A percentile compares a stretch with the other conserved stretches of the same genome.
Evolutionary conservation across 2,888 invertebrate genomes (phyloP).

Genomic region (Ectobius pallidus): DNA sequence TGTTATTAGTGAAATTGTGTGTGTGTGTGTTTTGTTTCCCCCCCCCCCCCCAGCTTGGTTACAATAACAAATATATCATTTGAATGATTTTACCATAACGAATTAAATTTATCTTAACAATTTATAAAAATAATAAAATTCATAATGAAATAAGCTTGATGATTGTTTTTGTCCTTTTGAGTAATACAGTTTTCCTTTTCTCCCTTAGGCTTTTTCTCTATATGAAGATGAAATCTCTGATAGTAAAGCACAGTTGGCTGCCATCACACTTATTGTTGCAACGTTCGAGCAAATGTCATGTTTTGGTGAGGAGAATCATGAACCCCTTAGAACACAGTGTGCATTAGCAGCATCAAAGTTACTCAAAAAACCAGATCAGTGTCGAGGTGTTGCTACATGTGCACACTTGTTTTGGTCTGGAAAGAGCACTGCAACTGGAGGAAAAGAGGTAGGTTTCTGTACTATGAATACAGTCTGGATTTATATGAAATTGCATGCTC

Average conservation of each 20-base stretch:
- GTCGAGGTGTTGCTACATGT: conserved; percentile 90
- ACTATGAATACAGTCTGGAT: no score
- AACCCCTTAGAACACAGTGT: conserved; percentile 94
- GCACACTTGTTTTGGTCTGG: conserved; percentile 96
- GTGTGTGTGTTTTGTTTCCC: no score
- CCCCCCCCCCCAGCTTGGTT: no score
- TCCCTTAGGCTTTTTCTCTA: conserved; percentile 93
- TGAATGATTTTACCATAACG: no score
- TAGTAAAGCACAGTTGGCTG: conserved; percentile 94
- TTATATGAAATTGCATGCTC: no score
- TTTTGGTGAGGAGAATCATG: conserved; percentile 95
- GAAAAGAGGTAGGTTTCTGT: conserved; percentile 55
- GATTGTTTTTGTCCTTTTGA: background rate
- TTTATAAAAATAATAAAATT: no score
- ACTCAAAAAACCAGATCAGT: conserved; percentile 98
- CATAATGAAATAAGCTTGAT: background rate
- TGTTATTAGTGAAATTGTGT: no score
- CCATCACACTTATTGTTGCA: conserved; percentile 93
- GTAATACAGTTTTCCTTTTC: background rate
- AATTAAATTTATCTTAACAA: no score
- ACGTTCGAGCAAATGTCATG: conserved; percentile 95
- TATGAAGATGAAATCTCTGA: conserved; percentile 99
- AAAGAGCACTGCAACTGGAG: conserved; percentile 60
- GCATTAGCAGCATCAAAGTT: conserved; percentile 95
- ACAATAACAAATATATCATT: no score